phyloP scores from a whole-genome alignment of 2,888 invertebrate genomes.

The Odontomyia ornata region DNA sequence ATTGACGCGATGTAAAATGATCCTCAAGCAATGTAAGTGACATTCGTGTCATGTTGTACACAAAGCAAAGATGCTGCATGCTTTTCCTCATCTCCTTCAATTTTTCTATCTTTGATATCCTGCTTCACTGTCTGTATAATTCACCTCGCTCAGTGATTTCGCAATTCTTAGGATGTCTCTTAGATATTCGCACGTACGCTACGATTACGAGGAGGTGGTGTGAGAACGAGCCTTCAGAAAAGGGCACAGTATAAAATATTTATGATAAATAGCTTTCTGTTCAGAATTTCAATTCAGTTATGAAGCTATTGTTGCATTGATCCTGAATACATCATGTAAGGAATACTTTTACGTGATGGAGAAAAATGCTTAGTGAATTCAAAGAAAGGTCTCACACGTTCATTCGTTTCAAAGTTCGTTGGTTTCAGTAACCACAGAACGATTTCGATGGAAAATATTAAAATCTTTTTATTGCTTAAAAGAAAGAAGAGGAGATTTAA shows the following conservation, averaged over 20 bases:
- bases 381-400: neutral
- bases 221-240: slow-evolving; percentile 5
- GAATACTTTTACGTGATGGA: slow-evolving; percentile 34
- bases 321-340: slow-evolving; percentile 27
- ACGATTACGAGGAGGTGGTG: neutral
- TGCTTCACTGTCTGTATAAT: neutral
- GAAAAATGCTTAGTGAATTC: slow-evolving; percentile 16
- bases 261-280: slow-evolving; percentile 43
- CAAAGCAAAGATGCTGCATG: slow-evolving; percentile 9
- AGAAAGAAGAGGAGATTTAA: too few species aligned
- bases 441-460: too few species aligned
- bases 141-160: slow-evolving; percentile 11
- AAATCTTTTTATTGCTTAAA: too few species aligned
- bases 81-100: neutral
- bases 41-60: slow-evolving; percentile 28
- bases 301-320: slow-evolving; percentile 40
- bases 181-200: neutral
- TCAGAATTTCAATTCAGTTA: slow-evolving; percentile 44
- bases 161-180: neutral
- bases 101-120: neutral
- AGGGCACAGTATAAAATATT: slow-evolving; percentile 37
- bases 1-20: slow-evolving; percentile 33
- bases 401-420: too few species aligned
- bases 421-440: too few species aligned
- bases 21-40: slow-evolving; percentile 21